Evolutionary conservation across 2,797 vertebrate species (phyloP).

Genomic region (Myotis findleyi): DNA sequence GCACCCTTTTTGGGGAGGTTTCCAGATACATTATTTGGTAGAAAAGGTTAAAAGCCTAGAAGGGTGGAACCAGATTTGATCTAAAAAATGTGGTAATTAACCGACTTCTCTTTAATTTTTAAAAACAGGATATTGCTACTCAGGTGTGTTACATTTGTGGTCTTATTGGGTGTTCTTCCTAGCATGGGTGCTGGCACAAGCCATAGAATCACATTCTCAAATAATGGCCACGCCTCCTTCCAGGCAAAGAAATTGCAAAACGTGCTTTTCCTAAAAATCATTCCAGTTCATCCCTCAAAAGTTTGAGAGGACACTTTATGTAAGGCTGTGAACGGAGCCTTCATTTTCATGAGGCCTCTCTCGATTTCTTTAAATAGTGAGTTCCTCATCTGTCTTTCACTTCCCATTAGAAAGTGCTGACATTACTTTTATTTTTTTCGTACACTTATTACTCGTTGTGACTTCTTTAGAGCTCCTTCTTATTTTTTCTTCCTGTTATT

Average conservation of each 20-base stretch:
- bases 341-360: background rate
- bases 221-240: background rate
- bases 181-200: background rate
- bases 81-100: conserved; percentile 65
- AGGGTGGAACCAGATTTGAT: conserved; percentile 65
- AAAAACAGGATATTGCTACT: conserved; percentile 79
- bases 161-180: conserved; percentile 53
- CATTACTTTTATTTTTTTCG: conserved; percentile 32
- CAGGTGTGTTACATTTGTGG: conserved; percentile 75
- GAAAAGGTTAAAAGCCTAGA: conserved; percentile 42
- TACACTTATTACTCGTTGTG: background rate
- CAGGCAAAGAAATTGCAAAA: background rate
- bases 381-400: conserved; percentile 61
- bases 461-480: conserved; percentile 8
- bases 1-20: background rate
- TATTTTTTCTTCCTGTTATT: conserved; percentile 63
- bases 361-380: conserved; percentile 58
- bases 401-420: conserved; percentile 76
- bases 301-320: conserved; percentile 17
- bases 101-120: conserved; percentile 65
- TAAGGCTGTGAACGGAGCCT: background rate
- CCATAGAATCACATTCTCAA: background rate
- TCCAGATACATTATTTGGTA: conserved; percentile 39
- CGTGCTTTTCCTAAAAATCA: background rate
- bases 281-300: background rate